Evolutionary conservation across 2,888 invertebrate genomes (phyloP).

Genomic region (Dastarcus helophoroides): DNA sequence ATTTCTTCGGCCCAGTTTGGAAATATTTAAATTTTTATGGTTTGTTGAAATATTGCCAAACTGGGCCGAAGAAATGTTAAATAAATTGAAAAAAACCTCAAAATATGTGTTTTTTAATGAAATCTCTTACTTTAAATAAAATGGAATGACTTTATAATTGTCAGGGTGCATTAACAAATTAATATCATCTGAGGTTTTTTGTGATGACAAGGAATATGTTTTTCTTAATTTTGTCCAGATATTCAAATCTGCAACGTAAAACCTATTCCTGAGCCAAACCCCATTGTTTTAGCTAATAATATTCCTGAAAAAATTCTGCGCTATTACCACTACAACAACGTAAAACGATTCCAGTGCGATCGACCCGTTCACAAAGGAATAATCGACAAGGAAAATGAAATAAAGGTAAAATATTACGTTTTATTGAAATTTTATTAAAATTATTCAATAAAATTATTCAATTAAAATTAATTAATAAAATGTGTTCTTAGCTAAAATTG

Average conservation of each 20-base stretch:
- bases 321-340: conserved; percentile 86
- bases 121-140: too few relatives aligned
- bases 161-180: too few relatives aligned
- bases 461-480: too few relatives aligned
- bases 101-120: too few relatives aligned
- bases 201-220: too few relatives aligned
- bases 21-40: too few relatives aligned
- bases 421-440: conserved; percentile 4
- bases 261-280: conserved; percentile 64
- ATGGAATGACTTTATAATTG: too few relatives aligned
- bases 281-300: conserved; percentile 41
- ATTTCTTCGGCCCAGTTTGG: too few relatives aligned
- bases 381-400: conserved; percentile 89
- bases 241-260: conserved; percentile 93
- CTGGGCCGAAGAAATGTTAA: too few relatives aligned
- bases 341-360: conserved; percentile 82
- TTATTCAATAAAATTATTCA: conserved; percentile 4
- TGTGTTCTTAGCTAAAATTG: conserved; percentile 1
- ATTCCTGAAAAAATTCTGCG: conserved; percentile 79
- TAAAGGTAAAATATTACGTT: conserved; percentile 70
- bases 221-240: conserved; percentile 38
- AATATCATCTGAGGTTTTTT: too few relatives aligned
- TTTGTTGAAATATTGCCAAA: too few relatives aligned
- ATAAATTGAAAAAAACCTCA: too few relatives aligned
- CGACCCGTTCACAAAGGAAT: conserved; percentile 81